Base-by-base conservation (phyloP, 2,888 invertebrate genomes). In the Muschampia plurimacula region DNA sequence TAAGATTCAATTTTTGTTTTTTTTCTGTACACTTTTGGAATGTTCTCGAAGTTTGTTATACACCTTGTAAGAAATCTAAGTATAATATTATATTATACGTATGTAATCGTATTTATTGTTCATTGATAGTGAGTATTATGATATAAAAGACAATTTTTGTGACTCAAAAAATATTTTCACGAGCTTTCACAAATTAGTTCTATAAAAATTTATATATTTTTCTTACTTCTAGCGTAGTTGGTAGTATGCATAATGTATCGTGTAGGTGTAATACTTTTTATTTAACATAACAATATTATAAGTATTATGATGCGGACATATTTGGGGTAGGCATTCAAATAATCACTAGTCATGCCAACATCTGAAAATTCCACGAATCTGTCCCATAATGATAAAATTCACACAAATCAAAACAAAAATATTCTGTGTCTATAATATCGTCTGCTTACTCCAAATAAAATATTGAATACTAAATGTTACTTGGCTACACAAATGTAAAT, bases 181-280 rank as follows among this genome's bases (percentile, higher is more conserved):
- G 93, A 93, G 93, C 93, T 93, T 93, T 91, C 87, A 87, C 88
- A 91, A 85, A 89, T 89, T 91, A 90, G 89, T 91, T 89, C 81
- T 83, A 84, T 84, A 79, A 79, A 81, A 85, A 83, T 81, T 69
- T 87, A 89, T 93, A 91, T 93, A 93, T 93, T 93, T 93, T 93
- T 93, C 90, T 90, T 93, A 93, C 92, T 89, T 86, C 83, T 92
- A 92, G 88, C 80, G 82, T 89, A 89, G 89, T 79, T 79, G 75
- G 81, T 88, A 88, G 88, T 77, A 81, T 82, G 83, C 81, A 80
- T 79, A 82, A 74, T 70, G 15, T 64, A 70, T 57, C 41, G 64
- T 55, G 69, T 69, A 69, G 69, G n/a, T 28, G 39, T 67, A 46
- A 69, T 69, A 70, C 69, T 67, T 63, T 68, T 72, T 75, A 69